Evolutionary conservation across 1,140 invertebrate genomes (phyloP), one percentile per base, ranked within the genome.

Genomic region (Eulimnadia texana): DNA sequence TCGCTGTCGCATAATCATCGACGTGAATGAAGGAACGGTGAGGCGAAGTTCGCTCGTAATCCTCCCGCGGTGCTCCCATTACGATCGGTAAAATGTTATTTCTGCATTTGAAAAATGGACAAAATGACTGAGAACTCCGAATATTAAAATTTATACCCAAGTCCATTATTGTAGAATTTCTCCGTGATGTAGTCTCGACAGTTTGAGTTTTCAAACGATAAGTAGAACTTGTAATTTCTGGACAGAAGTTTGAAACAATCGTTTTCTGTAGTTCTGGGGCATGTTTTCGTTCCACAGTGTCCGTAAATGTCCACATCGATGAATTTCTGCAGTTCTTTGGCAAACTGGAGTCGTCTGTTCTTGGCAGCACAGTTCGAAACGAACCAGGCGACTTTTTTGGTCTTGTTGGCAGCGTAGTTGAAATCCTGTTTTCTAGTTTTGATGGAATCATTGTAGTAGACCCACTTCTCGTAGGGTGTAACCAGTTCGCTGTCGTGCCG

Each of bases 141-240:
- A 28, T 24, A 13, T 3, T 33, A 20, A 51, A 60, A 69, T 79
- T 79, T 77, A 22, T 77, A 89, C 86, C 84, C 81, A 22, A 95
- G 76, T 56, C 90, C 91, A 71, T 95, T 95, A 49, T 93, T 86
- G 70, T 90, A 97, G 71, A 96, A 93, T 71, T 98, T 98, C 71
- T 98, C 94, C 0, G 93, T 97, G 52, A 97, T 89, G 72, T 98
- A 98, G 73, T 98, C 93, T 55, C 82, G 80, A 72, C 94, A 98
- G 68, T 97, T 93, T 0, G 92, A 93, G 73, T 98, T 98, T 74
- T 96, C 92, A 70, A 98, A 98, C 0, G 93, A 89, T 52, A 98
- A 77, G 73, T 98, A 98, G 76, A 98, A 98, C 72, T 98, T 98
- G 75, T 98, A 98, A 57, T 94, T 86, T 56, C 79, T 84, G 68